Evolutionary conservation across 2,113 vertebrate species (phyloP).

Genomic region (Zingel zingel): DNA sequence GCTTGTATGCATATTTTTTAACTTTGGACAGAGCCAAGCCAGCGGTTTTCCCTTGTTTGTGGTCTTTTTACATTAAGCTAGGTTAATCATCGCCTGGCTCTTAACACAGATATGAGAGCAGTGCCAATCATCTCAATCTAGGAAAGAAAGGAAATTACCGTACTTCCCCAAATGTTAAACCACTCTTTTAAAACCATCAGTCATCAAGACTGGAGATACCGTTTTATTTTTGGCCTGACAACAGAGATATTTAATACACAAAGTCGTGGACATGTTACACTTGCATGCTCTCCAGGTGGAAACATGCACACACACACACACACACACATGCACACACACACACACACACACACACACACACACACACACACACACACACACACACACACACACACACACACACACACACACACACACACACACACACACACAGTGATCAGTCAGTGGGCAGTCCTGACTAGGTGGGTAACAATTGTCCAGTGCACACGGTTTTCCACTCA

Average conservation of each 20-base stretch:
- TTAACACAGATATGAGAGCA: not conserved
- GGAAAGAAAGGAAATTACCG: not conserved
- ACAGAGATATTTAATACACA: constrained; percentile 19
- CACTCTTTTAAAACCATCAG: not conserved
- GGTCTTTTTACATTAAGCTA: not conserved
- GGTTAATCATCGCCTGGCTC: not conserved
- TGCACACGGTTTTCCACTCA: constrained; percentile 57
- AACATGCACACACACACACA: constrained; percentile 30
- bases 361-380: constrained; percentile 13
- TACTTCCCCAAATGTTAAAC: not conserved
- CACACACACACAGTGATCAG: constrained; percentile 23
- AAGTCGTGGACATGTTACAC: constrained; percentile 17
- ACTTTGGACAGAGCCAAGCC: too few species aligned
- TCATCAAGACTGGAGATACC: not conserved
- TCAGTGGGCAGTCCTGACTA: constrained; percentile 69
- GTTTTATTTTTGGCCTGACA: constrained; percentile 13
- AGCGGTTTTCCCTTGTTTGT: too few species aligned
- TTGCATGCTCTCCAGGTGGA: constrained; percentile 31
- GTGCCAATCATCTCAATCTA: not conserved
- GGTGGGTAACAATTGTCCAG: constrained; percentile 52
- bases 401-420: constrained; percentile 20
- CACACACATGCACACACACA: constrained; percentile 10
- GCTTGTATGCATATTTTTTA: too few species aligned
- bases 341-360: constrained; percentile 12
- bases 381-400: constrained; percentile 16